Conservation (phyloP, 2,888 invertebrate genomes). For the Drosophila parthenogenetica region DNA sequence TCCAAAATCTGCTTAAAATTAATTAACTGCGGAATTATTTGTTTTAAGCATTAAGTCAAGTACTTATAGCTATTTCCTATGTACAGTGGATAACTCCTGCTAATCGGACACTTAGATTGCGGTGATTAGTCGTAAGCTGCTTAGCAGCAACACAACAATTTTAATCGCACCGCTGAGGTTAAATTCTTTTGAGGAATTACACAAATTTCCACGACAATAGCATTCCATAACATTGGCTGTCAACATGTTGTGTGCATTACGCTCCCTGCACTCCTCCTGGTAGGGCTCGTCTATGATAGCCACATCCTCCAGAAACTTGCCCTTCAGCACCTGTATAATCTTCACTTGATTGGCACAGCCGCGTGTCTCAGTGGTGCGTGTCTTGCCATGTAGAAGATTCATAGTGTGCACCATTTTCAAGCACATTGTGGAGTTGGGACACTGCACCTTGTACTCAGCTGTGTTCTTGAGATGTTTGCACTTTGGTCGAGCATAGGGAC, state of each 20-base stretch:
- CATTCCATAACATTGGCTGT: slow-evolving; percentile 24
- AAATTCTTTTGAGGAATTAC: slow-evolving; percentile 39
- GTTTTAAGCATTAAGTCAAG: background rate
- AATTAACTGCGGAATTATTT: slow-evolving; percentile 41
- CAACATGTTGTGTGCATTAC: background rate
- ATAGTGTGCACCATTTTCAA: slow-evolving; percentile 7
- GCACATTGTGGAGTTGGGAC: slow-evolving; percentile 64
- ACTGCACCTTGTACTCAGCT: slow-evolving; percentile 16
- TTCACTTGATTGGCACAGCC: slow-evolving; percentile 51
- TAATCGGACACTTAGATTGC: slow-evolving; percentile 35
- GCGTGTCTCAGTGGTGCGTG: slow-evolving; percentile 18
- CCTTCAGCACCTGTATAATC: fast-evolving
- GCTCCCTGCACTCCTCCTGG: slow-evolving; percentile 35
- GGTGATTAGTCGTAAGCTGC: slow-evolving; percentile 19
- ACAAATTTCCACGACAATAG: slow-evolving; percentile 50
- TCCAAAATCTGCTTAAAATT: slow-evolving; percentile 42
- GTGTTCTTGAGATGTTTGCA: slow-evolving; percentile 27
- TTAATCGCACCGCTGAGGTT: slow-evolving; percentile 14
- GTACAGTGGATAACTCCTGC: slow-evolving; percentile 1
- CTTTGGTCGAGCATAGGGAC: background rate
- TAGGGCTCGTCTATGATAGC: slow-evolving; percentile 35
- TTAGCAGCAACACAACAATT: slow-evolving; percentile 27
- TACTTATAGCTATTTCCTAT: slow-evolving; percentile 15
- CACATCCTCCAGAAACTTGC: background rate
- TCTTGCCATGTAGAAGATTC: background rate